Percentiles rank a stretch among this genome's conserved stretches.
phyloP scores from a whole-genome alignment of 2,797 vertebrate species.

The Hapalemur alaotrensis region DNA sequence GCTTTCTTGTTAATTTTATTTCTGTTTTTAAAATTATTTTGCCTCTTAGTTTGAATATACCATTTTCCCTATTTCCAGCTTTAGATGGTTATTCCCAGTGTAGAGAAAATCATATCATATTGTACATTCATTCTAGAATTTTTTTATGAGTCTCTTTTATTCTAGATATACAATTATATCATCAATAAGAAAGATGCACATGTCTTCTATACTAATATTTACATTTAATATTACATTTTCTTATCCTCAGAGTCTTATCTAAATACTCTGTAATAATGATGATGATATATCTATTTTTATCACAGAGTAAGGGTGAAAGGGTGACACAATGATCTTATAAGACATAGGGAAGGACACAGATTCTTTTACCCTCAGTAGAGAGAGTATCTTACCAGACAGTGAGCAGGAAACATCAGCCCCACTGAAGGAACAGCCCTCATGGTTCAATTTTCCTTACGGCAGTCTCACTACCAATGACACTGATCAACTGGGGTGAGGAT shows the following conservation, averaged over 20 bases:
- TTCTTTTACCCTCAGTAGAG: neutral
- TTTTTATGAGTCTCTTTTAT: neutral
- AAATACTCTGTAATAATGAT: neutral
- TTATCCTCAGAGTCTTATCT: neutral
- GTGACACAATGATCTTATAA: neutral
- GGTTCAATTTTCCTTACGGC: neutral
- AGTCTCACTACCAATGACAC: neutral
- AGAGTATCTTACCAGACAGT: neutral
- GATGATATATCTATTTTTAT: neutral
- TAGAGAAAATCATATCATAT: neutral
- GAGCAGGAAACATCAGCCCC: neutral
- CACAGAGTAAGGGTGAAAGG: neutral
- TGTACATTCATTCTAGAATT: neutral
- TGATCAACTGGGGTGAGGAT: neutral
- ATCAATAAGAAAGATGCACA: neutral
- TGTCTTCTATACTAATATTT: neutral
- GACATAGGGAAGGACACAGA: neutral
- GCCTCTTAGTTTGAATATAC: neutral
- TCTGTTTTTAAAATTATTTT: neutral
- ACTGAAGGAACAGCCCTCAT: neutral
- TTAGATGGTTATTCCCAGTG: neutral
- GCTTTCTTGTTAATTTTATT: slow-evolving; percentile 32
- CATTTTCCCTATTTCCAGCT: neutral
- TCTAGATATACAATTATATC: neutral
- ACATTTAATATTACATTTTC: neutral